These are phyloP conservation scores for Drosophila lacertosa DNA, from an alignment of 1,140 invertebrate genomes.

Conservation along the genomic window DNA sequence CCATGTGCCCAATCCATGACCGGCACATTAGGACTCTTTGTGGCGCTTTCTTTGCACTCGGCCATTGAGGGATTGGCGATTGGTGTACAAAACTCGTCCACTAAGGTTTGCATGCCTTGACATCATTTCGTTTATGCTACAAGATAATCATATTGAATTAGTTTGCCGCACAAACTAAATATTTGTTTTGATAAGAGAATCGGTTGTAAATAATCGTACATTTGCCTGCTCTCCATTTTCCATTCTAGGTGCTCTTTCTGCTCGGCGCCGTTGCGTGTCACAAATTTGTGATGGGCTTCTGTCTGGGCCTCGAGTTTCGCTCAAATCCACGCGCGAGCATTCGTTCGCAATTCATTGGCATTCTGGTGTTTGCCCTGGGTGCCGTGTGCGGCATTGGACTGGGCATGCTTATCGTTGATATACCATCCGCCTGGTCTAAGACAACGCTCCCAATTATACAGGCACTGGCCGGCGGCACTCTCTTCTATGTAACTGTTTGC, in stretches of 20 bases:
- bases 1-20: slow-evolving; percentile 86
- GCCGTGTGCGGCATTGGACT: slow-evolving; percentile 88
- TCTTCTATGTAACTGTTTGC: slow-evolving; percentile 96
- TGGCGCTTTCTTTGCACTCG: slow-evolving; percentile 91
- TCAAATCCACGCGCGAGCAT: slow-evolving; percentile 84
- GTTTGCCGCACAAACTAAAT: slow-evolving; percentile 51
- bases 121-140: slow-evolving; percentile 36
- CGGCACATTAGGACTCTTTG: slow-evolving; percentile 86
- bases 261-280: slow-evolving; percentile 90
- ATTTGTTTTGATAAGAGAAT: slow-evolving; percentile 59
- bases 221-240: slow-evolving; percentile 19
- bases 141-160: slow-evolving; percentile 20
- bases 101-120: slow-evolving; percentile 85
- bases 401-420: slow-evolving; percentile 86
- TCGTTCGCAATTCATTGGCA: slow-evolving; percentile 86
- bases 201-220: slow-evolving; percentile 45
- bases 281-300: slow-evolving; percentile 92
- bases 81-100: slow-evolving; percentile 88
- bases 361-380: slow-evolving; percentile 88
- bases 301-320: slow-evolving; percentile 89
- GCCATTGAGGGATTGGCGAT: slow-evolving; percentile 93
- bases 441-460: slow-evolving; percentile 86
- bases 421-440: slow-evolving; percentile 83
- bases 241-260: slow-evolving; percentile 87
- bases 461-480: slow-evolving; percentile 94